Base-by-base conservation (phyloP, 2,888 invertebrate species). In the Ariolimax columbianus region DNA sequence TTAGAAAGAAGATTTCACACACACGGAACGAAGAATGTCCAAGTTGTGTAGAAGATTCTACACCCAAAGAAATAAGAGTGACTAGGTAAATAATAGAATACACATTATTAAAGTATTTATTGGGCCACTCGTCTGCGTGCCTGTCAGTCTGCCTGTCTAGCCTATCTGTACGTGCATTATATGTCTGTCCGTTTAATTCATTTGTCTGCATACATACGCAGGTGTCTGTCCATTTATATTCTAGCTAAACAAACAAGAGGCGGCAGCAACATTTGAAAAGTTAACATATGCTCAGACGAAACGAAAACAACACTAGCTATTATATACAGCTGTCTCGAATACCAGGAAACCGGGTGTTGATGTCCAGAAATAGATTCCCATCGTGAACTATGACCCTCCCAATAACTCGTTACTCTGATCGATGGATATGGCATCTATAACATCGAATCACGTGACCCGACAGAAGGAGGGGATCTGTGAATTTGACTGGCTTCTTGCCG, bases 401-500 rank as follows among this genome's bases (percentile, higher is more conserved):
- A 66, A 66, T 33, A 66, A 30, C 33, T 66, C 66, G 66, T 30
- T 66, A 30, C 33, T 14, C 30, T 66, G 33, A 66, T 66, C 66
- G 33, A 17, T 66, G 30, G 66, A 33, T 66, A 66, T 66, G 66
- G 33, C 66, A 33, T 66, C 30, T 66, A 40, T 43, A 72, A 73
- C 73, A 14, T n/a, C 26, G 43, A 73, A 73, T 73, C 73, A 73
- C 43, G 43, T 73, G 73, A 73, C 73, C 73, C 43, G n/a, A 40
- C 14, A 40, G 26, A 26, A 43, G 43, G 43, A n/a, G 11, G 6
- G n/a, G 14, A 43, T 30, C 43, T 73, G 43, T 7, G 17, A 73
- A 47, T 73, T 43, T 73, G 73, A 73, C 47, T 73, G 73, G 73
- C 73, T 73, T 73, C 73, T 73, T 43, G 43, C 47, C 73, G 73